phyloP scores from a whole-genome alignment of 2,113 vertebrate species.

The Petrocephalus zakoni region DNA sequence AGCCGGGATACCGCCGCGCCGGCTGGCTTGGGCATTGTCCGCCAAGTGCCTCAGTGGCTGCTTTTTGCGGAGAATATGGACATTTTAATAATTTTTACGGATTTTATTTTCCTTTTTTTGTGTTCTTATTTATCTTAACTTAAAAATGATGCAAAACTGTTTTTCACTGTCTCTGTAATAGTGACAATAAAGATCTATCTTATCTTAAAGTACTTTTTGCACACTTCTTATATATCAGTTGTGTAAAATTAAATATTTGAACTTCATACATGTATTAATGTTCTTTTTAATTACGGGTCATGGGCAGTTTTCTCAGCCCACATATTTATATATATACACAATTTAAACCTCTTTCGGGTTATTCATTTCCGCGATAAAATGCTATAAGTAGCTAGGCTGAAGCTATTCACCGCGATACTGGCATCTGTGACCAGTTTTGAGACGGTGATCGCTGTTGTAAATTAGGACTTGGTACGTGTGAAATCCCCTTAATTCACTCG shows the following conservation, averaged over 20 bases:
- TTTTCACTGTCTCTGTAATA: too few species aligned
- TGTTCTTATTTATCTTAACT: too few species aligned
- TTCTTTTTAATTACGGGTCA: neutral
- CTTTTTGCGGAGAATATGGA: neutral
- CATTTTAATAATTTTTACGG: neutral
- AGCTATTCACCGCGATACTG: neutral
- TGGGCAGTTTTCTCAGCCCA: neutral
- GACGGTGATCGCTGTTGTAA: neutral
- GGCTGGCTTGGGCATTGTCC: neutral
- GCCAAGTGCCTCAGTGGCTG: neutral
- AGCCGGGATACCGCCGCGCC: conserved; percentile 40
- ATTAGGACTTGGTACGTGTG: neutral
- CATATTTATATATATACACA: too few species aligned
- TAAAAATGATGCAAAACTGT: too few species aligned
- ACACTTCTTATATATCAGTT: neutral
- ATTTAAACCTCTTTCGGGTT: neutral
- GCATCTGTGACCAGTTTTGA: neutral
- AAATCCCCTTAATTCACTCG: neutral
- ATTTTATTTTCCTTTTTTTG: too few species aligned
- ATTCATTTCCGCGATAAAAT: neutral
- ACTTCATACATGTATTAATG: neutral
- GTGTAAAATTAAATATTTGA: neutral
- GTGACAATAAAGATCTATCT: too few species aligned
- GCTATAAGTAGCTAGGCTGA: neutral
- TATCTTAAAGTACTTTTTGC: neutral